Evolutionary conservation across 2,888 invertebrate genomes (phyloP).

Genomic region (Strigamia transsilvanica): DNA sequence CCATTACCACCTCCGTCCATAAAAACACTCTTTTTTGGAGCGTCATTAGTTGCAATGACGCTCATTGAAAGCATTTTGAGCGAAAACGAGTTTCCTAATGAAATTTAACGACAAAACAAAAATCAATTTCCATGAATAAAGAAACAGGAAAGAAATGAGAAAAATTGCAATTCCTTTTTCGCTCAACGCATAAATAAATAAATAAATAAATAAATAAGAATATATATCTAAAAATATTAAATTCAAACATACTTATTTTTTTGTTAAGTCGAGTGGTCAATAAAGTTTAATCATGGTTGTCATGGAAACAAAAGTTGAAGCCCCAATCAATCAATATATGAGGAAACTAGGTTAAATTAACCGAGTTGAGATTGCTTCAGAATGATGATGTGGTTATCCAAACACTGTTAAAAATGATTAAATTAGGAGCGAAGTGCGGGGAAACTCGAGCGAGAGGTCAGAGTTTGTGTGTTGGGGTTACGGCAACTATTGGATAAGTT

Average conservation of each 20-base stretch:
- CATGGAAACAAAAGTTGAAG: not conserved
- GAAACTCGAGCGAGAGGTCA: not conserved
- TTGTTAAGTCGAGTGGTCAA: not conserved
- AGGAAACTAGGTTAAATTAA: not conserved
- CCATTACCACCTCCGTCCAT: not conserved
- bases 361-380: not conserved
- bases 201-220: not conserved
- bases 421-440: not conserved
- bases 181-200: no score
- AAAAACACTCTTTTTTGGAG: not conserved
- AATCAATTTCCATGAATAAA: not conserved
- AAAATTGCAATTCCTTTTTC: not conserved
- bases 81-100: not conserved
- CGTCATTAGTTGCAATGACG: not conserved
- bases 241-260: not conserved
- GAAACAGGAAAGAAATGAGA: not conserved
- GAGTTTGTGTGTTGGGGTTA: not conserved
- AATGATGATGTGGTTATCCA: not conserved
- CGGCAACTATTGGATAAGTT: not conserved
- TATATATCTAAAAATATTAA: not conserved
- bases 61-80: conserved; percentile 3
- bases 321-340: conserved; percentile 12
- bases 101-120: no score
- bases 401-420: not conserved
- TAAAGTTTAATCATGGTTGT: not conserved